Evolutionary conservation across 2,888 invertebrate species (phyloP).

Genomic region (Dusona sp.): DNA sequence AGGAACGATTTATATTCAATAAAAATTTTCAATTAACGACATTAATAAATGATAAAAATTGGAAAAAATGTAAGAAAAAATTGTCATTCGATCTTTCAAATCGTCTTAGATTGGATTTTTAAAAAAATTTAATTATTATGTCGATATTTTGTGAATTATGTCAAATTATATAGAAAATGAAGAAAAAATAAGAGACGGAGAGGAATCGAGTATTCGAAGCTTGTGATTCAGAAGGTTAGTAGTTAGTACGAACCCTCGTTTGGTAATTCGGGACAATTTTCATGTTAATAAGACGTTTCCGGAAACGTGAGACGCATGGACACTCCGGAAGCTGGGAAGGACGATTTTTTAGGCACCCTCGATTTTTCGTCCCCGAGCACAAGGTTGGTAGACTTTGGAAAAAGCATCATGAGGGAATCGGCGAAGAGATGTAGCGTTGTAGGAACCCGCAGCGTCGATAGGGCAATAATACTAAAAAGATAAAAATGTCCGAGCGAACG

Average conservation of each 20-base stretch:
- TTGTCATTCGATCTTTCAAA: not conserved
- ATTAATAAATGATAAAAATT: not conserved
- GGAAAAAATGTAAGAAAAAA: not conserved
- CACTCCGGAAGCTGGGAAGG: slow-evolving; percentile 21
- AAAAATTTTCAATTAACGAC: not conserved
- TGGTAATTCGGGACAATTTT: slow-evolving; percentile 29
- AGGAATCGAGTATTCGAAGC: not conserved
- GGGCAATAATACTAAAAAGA: slow-evolving; percentile 84
- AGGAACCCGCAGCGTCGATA: slow-evolving; percentile 80
- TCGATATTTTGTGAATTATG: not conserved
- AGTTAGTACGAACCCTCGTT: not conserved
- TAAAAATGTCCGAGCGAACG: slow-evolving; percentile 79
- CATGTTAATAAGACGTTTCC: slow-evolving; percentile 74
- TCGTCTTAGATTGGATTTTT: not conserved
- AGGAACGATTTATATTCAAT: not conserved
- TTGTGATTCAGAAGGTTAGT: not conserved
- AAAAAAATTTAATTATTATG: not conserved
- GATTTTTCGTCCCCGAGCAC: not conserved
- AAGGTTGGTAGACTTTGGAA: slow-evolving; percentile 14
- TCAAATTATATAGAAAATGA: not conserved
- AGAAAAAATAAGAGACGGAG: not conserved
- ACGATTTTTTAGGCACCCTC: slow-evolving; percentile 6
- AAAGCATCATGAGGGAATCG: slow-evolving; percentile 27
- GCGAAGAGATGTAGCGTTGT: slow-evolving; percentile 28
- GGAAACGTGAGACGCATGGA: slow-evolving; percentile 12